Conservation (phyloP, 2,797 vertebrate species). For the Coregonus ussuriensis region DNA sequence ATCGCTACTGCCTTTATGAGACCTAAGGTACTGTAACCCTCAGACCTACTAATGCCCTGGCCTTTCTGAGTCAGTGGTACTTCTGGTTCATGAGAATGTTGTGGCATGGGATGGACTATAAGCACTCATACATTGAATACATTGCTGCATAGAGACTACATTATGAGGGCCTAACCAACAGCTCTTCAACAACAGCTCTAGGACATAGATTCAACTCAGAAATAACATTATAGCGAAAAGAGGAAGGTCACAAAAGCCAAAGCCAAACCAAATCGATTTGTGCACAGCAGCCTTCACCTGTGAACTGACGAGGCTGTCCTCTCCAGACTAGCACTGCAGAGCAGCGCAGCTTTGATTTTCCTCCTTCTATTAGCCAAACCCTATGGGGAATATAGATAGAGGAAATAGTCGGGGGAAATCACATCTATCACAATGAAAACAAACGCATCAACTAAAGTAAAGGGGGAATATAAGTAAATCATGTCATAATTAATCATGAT, state of each 20-base stretch:
- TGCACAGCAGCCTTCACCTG: constrained; percentile 5
- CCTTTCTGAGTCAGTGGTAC: neutral
- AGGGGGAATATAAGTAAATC: neutral
- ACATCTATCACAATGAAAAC: constrained; percentile 4
- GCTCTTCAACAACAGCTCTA: neutral
- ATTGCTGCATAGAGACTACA: neutral
- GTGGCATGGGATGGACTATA: neutral
- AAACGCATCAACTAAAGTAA: neutral
- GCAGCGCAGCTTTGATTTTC: constrained; percentile 6
- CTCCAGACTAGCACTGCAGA: neutral
- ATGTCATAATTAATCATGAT: neutral
- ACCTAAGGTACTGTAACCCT: no score
- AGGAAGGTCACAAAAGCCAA: neutral
- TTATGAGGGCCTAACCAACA: neutral
- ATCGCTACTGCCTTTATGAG: no score
- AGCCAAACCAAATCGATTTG: constrained; percentile 17
- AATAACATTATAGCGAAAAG: neutral
- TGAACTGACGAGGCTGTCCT: constrained; percentile 6
- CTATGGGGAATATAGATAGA: constrained; percentile 8
- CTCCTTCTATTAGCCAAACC: constrained; percentile 20
- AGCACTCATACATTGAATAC: neutral
- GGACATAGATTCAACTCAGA: neutral
- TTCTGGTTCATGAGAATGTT: neutral
- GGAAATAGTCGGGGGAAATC: neutral
- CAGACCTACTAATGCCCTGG: neutral